A percentile compares a stretch with the other conserved stretches of the same genome.
Evolutionary conservation across 2,888 invertebrate species (phyloP).

Genomic region (Yponomeuta plumbellus): DNA sequence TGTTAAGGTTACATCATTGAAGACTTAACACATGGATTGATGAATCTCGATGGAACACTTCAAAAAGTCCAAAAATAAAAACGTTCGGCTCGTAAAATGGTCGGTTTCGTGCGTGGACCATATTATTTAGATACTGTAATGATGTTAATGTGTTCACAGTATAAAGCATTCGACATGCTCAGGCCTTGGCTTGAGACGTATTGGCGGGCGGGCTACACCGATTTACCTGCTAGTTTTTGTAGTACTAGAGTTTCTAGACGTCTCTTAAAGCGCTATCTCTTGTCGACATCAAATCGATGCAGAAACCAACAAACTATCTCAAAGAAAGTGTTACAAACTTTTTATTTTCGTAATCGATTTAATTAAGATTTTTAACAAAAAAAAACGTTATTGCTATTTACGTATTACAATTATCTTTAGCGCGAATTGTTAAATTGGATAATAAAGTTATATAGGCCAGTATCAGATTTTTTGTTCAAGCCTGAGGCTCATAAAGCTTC

Average conservation of each 20-base stretch:
- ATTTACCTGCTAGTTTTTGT: neutral
- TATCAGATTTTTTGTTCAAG: neutral
- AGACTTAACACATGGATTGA: neutral
- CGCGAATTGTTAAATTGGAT: neutral
- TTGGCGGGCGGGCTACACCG: neutral
- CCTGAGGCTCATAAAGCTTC: neutral
- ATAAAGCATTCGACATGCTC: constrained; percentile 46
- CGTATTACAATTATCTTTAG: neutral
- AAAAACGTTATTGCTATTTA: too few species aligned
- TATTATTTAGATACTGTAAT: constrained; percentile 16
- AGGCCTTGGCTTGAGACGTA: constrained; percentile 23
- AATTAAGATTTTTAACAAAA: neutral
- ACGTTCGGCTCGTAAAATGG: constrained; percentile 13
- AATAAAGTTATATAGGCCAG: neutral
- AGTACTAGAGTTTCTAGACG: neutral
- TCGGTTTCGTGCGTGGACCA: constrained; percentile 35
- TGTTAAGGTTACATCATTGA: constrained; percentile 1
- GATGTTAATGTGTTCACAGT: constrained; percentile 59
- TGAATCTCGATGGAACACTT: neutral
- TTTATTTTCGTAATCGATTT: neutral
- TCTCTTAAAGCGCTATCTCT: neutral
- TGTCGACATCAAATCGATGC: neutral
- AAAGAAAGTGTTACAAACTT: neutral
- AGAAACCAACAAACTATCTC: neutral
- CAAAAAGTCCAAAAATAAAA: constrained; percentile 23